Base-by-base conservation (phyloP, 2,113 vertebrate species). In the Puntigrus tetrazona region DNA sequence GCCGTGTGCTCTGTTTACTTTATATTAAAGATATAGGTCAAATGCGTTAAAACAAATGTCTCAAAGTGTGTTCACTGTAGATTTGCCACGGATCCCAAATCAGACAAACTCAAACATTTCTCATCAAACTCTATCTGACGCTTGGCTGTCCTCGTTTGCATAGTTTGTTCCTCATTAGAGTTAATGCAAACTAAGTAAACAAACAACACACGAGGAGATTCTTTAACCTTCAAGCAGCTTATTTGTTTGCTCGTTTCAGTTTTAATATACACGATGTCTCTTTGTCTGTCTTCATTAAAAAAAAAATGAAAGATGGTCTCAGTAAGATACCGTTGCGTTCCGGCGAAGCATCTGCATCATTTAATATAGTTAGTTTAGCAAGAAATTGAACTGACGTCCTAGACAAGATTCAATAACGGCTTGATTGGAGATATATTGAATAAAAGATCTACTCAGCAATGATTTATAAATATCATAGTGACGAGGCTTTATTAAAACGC, bases 351-450 rank as follows among this genome's bases (percentile, higher is more conserved):
- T 41, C 69, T 18, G 69, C 22, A 41, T 25, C 14, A 22, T 72
- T 72, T n/a, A 25, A 41, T 38, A 72, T 72, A 72, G 10, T 72
- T 72, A 72, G 20, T 38, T 52, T 22, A 55, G 18, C 47, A 76
- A 76, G 52, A 34, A 55, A 76, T 34, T 34, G 18, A 4, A 22
- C 47, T 20, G 16, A 55, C 74, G 55, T 77, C 29, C 27, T n/a
- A 55, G 45, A 55, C 47, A 55, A 11, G 74, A 55, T 36, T 77
- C 45, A 77, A 22, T 77, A 78, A 59, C 41, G 31, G 31, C 52
- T 59, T 78, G 75, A 59, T 59, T 78, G n/a, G 7, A 59, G 31
- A 41, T 41, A 13, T 41, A 34, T 77, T 55, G 1, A 25, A 78
- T 78, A 10, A 16, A 57, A 78, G 11, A 57, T 38, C 52, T 25